These are phyloP conservation scores for Digitonthophagus gazella DNA, from an alignment of 2,888 invertebrate genomes.

Conservation along the genomic window DNA sequence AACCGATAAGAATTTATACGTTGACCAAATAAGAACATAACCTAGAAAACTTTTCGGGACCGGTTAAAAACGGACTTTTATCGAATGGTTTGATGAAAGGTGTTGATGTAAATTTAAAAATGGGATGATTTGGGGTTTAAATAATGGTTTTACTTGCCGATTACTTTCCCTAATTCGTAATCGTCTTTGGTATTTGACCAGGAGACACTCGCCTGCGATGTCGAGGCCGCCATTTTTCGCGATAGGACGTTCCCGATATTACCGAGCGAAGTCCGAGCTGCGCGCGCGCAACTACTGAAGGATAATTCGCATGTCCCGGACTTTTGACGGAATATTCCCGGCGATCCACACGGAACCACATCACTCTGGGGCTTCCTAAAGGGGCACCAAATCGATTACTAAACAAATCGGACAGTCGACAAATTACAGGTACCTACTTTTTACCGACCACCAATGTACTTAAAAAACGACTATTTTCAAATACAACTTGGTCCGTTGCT, in stretches of 20 bases:
- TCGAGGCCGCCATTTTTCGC: constrained; percentile 61
- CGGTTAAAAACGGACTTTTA: background rate
- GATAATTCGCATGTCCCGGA: constrained; percentile 49
- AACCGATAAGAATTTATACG: constrained; percentile 16
- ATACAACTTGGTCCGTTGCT: constrained; percentile 44
- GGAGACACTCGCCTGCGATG: constrained; percentile 54
- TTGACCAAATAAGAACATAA: constrained; percentile 27
- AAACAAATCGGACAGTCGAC: background rate
- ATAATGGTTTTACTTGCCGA: constrained; percentile 64
- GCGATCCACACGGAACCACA: constrained; percentile 59
- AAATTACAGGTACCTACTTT: constrained; percentile 41
- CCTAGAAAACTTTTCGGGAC: constrained; percentile 23
- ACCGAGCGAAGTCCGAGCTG: constrained; percentile 50
- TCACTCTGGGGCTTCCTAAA: constrained; percentile 62
- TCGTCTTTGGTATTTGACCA: constrained; percentile 92
- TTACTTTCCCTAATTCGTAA: constrained; percentile 90
- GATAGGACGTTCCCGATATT: constrained; percentile 57
- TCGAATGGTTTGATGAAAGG: background rate
- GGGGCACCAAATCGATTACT: constrained; percentile 23
- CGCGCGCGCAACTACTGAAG: constrained; percentile 49
- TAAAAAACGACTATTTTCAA: constrained; percentile 48
- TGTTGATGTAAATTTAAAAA: background rate
- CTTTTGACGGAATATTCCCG: constrained; percentile 57
- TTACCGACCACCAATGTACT: constrained; percentile 49
- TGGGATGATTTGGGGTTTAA: background rate